Conservation (phyloP, 2,797 vertebrate species). For the Oophaga sylvatica region DNA sequence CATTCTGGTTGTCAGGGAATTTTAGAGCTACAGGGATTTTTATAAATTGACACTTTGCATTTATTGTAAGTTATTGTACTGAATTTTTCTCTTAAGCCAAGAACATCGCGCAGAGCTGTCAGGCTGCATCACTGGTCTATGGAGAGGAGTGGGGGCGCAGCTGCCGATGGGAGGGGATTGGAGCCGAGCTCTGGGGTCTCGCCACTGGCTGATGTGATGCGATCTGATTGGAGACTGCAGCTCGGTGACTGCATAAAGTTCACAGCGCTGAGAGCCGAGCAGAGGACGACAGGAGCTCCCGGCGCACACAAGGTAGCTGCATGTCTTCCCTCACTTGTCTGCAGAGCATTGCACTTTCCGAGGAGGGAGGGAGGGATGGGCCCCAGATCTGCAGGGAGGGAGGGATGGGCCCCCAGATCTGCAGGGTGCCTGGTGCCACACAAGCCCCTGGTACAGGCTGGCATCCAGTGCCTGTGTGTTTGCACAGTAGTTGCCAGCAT, state of each 20-base stretch:
- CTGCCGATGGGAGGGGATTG: neutral
- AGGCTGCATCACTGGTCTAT: neutral
- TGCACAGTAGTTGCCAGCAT: neutral
- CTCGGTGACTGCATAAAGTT: conserved; percentile 30
- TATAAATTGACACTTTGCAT: too few relatives aligned
- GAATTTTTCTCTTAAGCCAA: neutral
- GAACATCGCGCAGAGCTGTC: neutral
- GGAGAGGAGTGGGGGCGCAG: neutral
- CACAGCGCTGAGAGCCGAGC: neutral
- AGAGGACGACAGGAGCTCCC: neutral
- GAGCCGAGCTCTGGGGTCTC: neutral
- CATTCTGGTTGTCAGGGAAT: too few relatives aligned
- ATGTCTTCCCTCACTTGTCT: neutral
- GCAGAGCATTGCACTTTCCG: neutral
- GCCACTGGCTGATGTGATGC: conserved; percentile 23
- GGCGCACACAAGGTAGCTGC: conserved; percentile 24
- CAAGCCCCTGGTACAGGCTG: neutral
- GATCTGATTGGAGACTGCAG: conserved; percentile 32
- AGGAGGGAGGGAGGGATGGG: neutral
- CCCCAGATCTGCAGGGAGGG: neutral
- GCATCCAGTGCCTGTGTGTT: neutral
- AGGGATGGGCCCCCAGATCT: neutral
- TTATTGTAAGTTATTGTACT: too few relatives aligned
- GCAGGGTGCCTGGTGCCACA: neutral
- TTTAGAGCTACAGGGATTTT: too few relatives aligned